These are phyloP conservation scores for Epinephelus coioides DNA, from an alignment of 2,797 vertebrate genomes.

Conservation along the genomic window DNA sequence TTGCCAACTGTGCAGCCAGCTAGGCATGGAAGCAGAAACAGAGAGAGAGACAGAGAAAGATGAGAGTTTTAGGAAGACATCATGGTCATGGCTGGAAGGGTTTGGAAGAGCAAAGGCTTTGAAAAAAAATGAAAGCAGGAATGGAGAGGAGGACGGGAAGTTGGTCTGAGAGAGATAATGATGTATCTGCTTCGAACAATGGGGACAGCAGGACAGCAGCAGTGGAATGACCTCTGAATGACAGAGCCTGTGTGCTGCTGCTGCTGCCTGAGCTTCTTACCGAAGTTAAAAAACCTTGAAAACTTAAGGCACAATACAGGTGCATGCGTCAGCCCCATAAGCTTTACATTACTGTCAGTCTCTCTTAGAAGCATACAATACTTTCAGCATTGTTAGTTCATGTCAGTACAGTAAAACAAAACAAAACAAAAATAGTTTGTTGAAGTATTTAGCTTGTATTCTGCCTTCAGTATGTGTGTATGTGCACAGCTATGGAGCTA, in stretches of 20 bases:
- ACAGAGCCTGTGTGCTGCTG: slow-evolving; percentile 9
- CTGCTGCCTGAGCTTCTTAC: background rate
- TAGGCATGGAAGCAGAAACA: slow-evolving; percentile 46
- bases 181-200: slow-evolving; percentile 47
- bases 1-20: slow-evolving; percentile 65
- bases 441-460: slow-evolving; percentile 1
- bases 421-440: no score
- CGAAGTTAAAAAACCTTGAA: slow-evolving; percentile 19
- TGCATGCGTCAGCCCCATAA: background rate
- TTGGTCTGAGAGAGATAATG: slow-evolving; percentile 53
- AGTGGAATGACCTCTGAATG: slow-evolving; percentile 46
- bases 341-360: background rate
- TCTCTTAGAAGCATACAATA: background rate
- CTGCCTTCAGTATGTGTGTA: background rate
- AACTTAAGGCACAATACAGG: background rate
- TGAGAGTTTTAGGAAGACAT: slow-evolving; percentile 72
- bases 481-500: background rate
- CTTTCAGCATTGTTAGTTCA: background rate
- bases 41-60: slow-evolving; percentile 48
- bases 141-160: slow-evolving; percentile 41
- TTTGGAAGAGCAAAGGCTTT: slow-evolving; percentile 48
- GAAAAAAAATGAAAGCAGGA: slow-evolving; percentile 30
- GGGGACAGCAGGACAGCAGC: slow-evolving; percentile 37
- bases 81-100: slow-evolving; percentile 58
- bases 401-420: background rate